Evolutionary conservation across 2,113 vertebrate species (phyloP), one percentile per base, ranked within the genome.

Genomic region (Symphodus melops): DNA sequence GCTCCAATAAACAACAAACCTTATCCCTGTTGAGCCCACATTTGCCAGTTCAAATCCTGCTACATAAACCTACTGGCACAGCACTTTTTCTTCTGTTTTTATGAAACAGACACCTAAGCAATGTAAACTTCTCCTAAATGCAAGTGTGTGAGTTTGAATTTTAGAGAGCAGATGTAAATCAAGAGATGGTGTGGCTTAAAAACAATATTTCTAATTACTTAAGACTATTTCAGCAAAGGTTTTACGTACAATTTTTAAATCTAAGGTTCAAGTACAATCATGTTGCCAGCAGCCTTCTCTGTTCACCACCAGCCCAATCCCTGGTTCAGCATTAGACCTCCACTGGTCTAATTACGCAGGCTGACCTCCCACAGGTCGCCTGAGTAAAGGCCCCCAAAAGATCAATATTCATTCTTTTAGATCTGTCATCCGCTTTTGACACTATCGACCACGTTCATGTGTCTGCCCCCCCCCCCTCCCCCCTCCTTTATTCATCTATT

Each of bases 391-490:
- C 85, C 88, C 84, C 71, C 81, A 83, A 78, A 83, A 89, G 91
- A 95, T 95, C 94, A 95, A 95, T 95, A 95, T 95, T 95, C 93
- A 95, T 95, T 95, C 93, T 94, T 95, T 94, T 93, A 94, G 92
- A 95, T 95, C 94, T 93, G 94, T 95, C 94, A 94, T 95, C 92
- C 62, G 79, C 91, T 93, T 95, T 95, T 95, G 94, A 95, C 93
- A 94, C 88, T 92, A 95, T 95, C 94, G 94, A 94, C 94, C 94
- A 93, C 37, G 79, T 85, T 88, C 81, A 33, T 85, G 83, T 84
- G 90, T 92, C 87, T 90, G 77, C 81, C 79, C 88, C 74, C 81
- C 89, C 79, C 82, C 52, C 75, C 79, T 81, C 52, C 75, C 72
- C 86, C 46, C 44, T 87, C 89, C 88, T 91, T 89, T 93, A 92